These are phyloP conservation scores for Theristicus caerulescens DNA, from an alignment of 2,113 vertebrate species.

Conservation along the genomic window DNA sequence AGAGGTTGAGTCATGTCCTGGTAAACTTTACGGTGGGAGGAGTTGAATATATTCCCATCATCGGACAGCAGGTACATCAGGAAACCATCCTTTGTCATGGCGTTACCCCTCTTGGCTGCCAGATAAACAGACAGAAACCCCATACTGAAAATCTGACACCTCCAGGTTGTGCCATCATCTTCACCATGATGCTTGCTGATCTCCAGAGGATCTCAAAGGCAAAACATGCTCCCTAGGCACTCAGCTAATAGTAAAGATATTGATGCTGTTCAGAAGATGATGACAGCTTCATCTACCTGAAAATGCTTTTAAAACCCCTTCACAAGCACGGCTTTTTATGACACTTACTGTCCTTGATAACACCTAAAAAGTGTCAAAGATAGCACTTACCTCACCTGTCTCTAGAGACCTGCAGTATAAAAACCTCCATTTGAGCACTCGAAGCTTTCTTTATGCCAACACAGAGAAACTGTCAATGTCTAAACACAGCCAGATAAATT, in stretches of 20 bases:
- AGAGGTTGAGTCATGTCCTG: constrained; percentile 96
- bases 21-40: constrained; percentile 80
- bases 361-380: neutral
- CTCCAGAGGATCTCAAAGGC: neutral
- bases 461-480: neutral
- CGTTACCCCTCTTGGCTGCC: constrained; percentile 81
- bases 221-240: neutral
- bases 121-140: neutral
- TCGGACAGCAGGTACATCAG: constrained; percentile 87
- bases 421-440: neutral
- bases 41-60: constrained; percentile 83
- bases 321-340: neutral
- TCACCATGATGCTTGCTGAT: neutral
- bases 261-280: neutral
- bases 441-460: neutral
- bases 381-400: neutral
- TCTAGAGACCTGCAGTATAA: neutral
- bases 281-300: neutral
- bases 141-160: neutral
- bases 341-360: neutral
- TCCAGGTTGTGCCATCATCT: neutral
- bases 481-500: neutral
- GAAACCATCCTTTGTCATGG: constrained; percentile 94
- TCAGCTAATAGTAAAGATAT: neutral
- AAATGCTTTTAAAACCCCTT: neutral